Percentiles rank a stretch among this genome's conserved stretches.
phyloP scores from a whole-genome alignment of 2,113 vertebrate genomes.

The Petromus typicus region DNA sequence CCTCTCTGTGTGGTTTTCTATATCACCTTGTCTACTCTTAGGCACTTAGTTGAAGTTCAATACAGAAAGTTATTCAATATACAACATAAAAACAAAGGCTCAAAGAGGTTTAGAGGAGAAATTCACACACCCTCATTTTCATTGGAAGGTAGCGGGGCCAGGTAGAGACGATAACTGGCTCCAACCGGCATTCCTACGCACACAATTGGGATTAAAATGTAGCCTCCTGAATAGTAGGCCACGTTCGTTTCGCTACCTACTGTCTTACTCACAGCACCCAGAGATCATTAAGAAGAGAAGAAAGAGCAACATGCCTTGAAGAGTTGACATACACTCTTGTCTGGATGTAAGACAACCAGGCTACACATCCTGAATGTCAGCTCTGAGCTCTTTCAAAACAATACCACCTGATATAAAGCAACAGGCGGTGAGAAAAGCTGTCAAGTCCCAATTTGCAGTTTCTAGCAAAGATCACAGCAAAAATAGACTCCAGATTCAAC shows the following conservation, averaged over 20 bases:
- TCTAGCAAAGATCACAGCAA: slow-evolving; percentile 38
- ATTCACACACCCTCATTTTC: not conserved
- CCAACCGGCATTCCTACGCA: not conserved
- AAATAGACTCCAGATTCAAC: slow-evolving; percentile 71
- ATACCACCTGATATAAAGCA: slow-evolving; percentile 80
- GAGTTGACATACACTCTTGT: slow-evolving; percentile 38
- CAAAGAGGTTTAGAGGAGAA: not conserved
- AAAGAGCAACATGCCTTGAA: slow-evolving; percentile 47
- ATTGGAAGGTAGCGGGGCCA: not conserved
- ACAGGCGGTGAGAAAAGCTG: slow-evolving; percentile 70
- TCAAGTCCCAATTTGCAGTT: slow-evolving; percentile 65
- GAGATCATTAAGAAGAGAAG: slow-evolving; percentile 64
- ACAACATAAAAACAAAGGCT: not conserved
- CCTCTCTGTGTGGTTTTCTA: not conserved
- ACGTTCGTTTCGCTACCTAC: not conserved
- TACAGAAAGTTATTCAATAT: not conserved
- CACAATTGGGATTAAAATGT: not conserved
- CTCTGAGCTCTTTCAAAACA: slow-evolving; percentile 74
- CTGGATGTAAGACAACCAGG: slow-evolving; percentile 55
- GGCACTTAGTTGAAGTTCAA: not conserved
- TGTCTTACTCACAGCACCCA: not conserved
- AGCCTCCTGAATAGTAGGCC: not conserved
- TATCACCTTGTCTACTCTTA: not conserved
- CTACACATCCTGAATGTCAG: slow-evolving; percentile 65
- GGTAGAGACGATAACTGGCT: not conserved